Evolutionary conservation across 2,797 vertebrate species (phyloP), one percentile per base, ranked within the genome.

Genomic region (Rachycentron canadum): DNA sequence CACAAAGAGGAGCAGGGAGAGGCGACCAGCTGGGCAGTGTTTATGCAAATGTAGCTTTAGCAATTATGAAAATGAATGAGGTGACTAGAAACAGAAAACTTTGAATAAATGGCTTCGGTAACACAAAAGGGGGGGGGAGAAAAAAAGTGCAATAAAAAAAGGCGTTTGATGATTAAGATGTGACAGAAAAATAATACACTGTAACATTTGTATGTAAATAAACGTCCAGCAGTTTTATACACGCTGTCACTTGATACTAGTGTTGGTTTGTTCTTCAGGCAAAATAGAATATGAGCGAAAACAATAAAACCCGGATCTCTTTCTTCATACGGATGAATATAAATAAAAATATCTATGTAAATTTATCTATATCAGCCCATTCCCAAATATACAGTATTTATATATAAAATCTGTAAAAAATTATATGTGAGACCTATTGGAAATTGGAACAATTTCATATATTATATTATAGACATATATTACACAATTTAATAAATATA

Each of bases 31-130:
- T 45, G 58, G 60, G 60, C 50, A 30, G 59, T 71, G 40, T 69
- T 82, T 81, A 85, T 87, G 84, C 62, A 72, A 58, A 86, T 82
- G 47, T 32, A 19, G 4, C 84, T 77, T 86, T 50, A 58, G 71
- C 77, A 72, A 78, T 86, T 81, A 80, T 82, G 36, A 71, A 84
- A 89, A 84, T 76, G 73, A 89, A 82, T 23, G 41, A 70, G 36
- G 16, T 30, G 65, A 70, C 65, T 34, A 50, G 26, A 68, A 64
- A 63, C 0, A 0, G 26, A 41, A 66, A 74, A 50, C 23, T 57
- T 26, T 26, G 19, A 67, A 75, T 78, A 57, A 82, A 82, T 64
- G 56, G 28, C 52, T 45, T 75, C 47, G 43, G 6, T 45, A 52
- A 36, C 4, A 57, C 60, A 70, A 83, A 73, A 68, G 10, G 14